Conservation (phyloP, 1,140 invertebrate genomes). For the Anthonomus grandis region DNA sequence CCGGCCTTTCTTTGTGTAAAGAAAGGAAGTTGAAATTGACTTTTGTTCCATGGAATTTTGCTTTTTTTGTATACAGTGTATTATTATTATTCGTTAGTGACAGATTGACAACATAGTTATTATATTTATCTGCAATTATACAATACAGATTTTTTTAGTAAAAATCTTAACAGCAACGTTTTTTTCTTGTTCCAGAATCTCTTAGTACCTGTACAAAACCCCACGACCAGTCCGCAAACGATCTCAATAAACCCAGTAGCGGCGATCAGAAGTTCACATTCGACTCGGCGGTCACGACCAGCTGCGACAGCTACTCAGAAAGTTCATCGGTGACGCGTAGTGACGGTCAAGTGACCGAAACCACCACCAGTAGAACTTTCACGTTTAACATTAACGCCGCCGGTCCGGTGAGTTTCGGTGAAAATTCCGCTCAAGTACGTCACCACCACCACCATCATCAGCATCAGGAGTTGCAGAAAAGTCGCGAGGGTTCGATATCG, state of each 20-base stretch:
- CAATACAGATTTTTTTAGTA: too few relatives aligned
- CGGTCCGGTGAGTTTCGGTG: background rate
- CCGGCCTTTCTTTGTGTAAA: too few relatives aligned
- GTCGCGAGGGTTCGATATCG: constrained; percentile 17
- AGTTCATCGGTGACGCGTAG: background rate
- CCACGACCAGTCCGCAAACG: background rate
- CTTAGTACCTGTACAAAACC: constrained; percentile 8
- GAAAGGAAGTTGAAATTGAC: too few relatives aligned
- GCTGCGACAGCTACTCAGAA: background rate
- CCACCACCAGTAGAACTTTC: background rate
- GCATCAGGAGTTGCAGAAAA: background rate
- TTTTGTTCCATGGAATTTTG: too few relatives aligned
- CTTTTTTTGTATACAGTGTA: too few relatives aligned
- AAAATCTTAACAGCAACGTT: too few relatives aligned
- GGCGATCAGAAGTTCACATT: background rate
- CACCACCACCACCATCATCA: background rate
- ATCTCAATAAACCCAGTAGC: constrained; percentile 9
- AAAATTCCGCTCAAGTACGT: background rate
- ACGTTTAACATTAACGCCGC: background rate
- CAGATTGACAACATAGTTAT: too few relatives aligned
- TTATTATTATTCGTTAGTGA: too few relatives aligned
- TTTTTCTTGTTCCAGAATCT: constrained; percentile 13
- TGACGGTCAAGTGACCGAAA: background rate
- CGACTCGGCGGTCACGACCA: background rate
- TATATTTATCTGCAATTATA: too few relatives aligned